A percentile compares a stretch with the other conserved stretches of the same genome.
Conservation (phyloP, 2,888 invertebrate species). For the Melinopterus prodromus region DNA sequence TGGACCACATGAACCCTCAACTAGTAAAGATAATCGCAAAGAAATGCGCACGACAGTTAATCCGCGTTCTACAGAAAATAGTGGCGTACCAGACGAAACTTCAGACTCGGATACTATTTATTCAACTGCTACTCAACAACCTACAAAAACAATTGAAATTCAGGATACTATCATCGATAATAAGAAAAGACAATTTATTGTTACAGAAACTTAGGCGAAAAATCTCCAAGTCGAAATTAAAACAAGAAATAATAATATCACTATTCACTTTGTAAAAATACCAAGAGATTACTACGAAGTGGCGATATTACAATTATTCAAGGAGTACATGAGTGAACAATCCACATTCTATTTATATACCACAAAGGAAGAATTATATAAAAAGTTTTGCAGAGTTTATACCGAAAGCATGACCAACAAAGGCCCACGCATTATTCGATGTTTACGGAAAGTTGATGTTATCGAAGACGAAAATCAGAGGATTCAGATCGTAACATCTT, state of each 20-base stretch:
- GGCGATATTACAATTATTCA: slow-evolving; percentile 9
- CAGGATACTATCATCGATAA: slow-evolving; percentile 24
- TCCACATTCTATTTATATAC: slow-evolving; percentile 14
- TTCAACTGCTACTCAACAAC: slow-evolving; percentile 14
- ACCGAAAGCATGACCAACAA: neutral
- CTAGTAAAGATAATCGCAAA: slow-evolving; percentile 11
- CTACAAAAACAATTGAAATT: slow-evolving; percentile 23
- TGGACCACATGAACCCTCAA: neutral
- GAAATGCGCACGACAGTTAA: neutral
- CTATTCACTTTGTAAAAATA: slow-evolving; percentile 15
- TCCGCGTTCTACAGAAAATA: neutral
- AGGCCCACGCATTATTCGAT: slow-evolving; percentile 21
- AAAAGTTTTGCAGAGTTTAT: slow-evolving; percentile 9
- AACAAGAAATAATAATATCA: neutral
- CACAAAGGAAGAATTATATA: slow-evolving; percentile 8
- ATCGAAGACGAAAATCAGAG: no score
- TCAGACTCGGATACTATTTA: slow-evolving; percentile 20
- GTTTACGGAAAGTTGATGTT: slow-evolving; percentile 12
- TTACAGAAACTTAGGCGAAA: slow-evolving; percentile 12
- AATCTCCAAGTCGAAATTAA: slow-evolving; percentile 19
- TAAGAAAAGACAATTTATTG: slow-evolving; percentile 23
- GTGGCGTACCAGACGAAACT: neutral
- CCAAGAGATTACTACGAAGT: slow-evolving; percentile 12
- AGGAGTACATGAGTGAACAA: slow-evolving; percentile 10
- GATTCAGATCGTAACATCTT: neutral